These are phyloP conservation scores for Musca vetustissima DNA, from an alignment of 1,140 invertebrate genomes.

Conservation along the genomic window DNA sequence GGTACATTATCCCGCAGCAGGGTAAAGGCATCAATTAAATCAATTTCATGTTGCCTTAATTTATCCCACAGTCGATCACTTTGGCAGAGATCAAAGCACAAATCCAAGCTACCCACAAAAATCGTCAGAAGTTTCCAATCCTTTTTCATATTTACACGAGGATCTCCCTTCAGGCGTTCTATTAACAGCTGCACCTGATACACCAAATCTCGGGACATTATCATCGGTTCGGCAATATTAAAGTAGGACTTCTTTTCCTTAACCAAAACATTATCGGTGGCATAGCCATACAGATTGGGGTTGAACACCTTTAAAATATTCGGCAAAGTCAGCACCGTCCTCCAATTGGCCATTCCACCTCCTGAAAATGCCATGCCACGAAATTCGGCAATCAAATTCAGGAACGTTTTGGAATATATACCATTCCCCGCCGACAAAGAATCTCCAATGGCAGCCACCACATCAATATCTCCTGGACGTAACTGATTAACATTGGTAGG, in stretches of 20 bases:
- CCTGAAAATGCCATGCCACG: conserved; percentile 48
- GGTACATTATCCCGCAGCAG: conserved; percentile 46
- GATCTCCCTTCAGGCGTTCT: conserved; percentile 62
- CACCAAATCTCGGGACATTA: conserved; percentile 63
- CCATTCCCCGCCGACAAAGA: conserved; percentile 69
- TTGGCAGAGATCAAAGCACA: conserved; percentile 67
- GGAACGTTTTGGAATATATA: conserved; percentile 40
- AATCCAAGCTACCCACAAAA: conserved; percentile 71
- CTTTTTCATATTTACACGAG: conserved; percentile 61
- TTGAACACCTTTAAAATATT: conserved; percentile 67
- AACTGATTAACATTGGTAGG: conserved; percentile 63
- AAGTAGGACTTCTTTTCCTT: conserved; percentile 57
- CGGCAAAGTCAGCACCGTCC: conserved; percentile 60
- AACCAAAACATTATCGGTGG: conserved; percentile 55
- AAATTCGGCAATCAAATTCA: conserved; percentile 46
- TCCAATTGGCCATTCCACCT: conserved; percentile 63
- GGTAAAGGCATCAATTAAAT: conserved; percentile 39
- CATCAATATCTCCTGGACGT: conserved; percentile 68
- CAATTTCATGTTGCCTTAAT: conserved; percentile 39
- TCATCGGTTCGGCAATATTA: conserved; percentile 64
- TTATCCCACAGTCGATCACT: conserved; percentile 33
- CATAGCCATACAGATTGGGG: conserved; percentile 64
- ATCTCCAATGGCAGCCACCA: conserved; percentile 70
- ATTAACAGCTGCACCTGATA: conserved; percentile 65
- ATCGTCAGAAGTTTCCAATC: conserved; percentile 74